These are phyloP conservation scores for Caenorhabditis sp. DNA, from an alignment of 2,888 invertebrate genomes.

Conservation along the genomic window DNA sequence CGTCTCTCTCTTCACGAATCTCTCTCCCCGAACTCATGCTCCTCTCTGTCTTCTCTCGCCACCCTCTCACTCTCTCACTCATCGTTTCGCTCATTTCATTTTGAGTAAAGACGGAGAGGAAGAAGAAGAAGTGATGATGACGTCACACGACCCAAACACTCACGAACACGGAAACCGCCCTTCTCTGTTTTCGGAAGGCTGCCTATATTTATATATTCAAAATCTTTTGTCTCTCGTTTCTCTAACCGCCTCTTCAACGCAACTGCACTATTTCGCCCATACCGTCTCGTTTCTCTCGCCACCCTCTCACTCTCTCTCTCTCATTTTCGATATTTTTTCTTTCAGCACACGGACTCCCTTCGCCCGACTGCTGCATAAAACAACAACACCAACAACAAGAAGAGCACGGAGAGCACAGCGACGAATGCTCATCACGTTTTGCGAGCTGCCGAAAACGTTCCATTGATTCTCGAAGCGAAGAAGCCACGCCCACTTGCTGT, in stretches of 20 bases:
- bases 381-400: too few species aligned
- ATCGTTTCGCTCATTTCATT: constrained; percentile 1
- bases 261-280: neutral
- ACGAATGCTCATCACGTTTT: too few species aligned
- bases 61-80: constrained; percentile 5
- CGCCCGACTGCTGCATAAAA: too few species aligned
- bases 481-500: too few species aligned
- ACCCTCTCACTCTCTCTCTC: constrained; percentile 3
- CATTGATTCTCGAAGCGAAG: constrained; percentile 1
- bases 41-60: neutral
- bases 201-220: neutral
- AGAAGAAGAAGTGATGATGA: constrained; percentile 4
- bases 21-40: neutral
- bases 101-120: neutral
- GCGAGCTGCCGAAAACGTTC: too few species aligned
- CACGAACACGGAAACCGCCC: neutral
- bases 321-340: too few species aligned
- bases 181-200: neutral
- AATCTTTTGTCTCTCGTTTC: constrained; percentile 1
- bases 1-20: too few species aligned
- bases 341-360: neutral
- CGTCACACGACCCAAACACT: neutral
- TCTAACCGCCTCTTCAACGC: neutral
- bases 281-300: constrained; percentile 1
- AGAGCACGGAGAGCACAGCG: too few species aligned